Base-by-base conservation (phyloP, 2,113 vertebrate genomes). In the Tauraco erythrolophus region DNA sequence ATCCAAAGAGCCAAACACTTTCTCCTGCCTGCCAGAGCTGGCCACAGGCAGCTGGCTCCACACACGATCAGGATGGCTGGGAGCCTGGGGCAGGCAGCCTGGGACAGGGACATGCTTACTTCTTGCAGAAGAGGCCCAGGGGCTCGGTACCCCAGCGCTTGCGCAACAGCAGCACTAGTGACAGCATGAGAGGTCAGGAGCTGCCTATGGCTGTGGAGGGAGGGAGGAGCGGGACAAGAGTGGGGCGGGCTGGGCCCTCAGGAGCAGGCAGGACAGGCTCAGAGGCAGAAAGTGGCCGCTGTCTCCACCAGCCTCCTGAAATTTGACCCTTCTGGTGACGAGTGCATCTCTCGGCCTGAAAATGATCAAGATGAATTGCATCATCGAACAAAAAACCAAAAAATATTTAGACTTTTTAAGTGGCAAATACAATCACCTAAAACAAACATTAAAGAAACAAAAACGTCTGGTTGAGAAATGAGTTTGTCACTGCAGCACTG, bases 181-280 rank as follows among this genome's bases (percentile, higher is more conserved):
- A 57, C 0, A 0, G 19, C 25, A 19, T 30, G 15, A 7, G 25
- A 76, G n/a, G 16, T 25, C 33, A 57, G 25, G 13, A 61, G 18
- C 11, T 57, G 72, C 25, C 39, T 19, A 2, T 46, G 23, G 4
- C 19, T 57, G 6, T 0, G 3, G 23, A 48, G 5, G 9, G n/a
- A 72, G 27, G 19, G 31, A 33, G 45, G 21, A 80, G 3, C 4
- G 15, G 39, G 19, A 53, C 13, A 71, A 16, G 4, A 79, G 2
- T 1, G 2, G 24, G 65, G 1, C 31, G 41, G 74, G 5, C 2
- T 66, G 31, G 19, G 9, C 9, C 16, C 30, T 62, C 23, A 39
- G n/a, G 10, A 79, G 28, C 13, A 31, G 35, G 5, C 0, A 2
- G 18, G 16, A 39, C 6, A 8, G 45, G 7, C 22, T 43, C 28